phyloP scores from a whole-genome alignment of 2,888 invertebrate genomes.

The Folsomia manolachei region DNA sequence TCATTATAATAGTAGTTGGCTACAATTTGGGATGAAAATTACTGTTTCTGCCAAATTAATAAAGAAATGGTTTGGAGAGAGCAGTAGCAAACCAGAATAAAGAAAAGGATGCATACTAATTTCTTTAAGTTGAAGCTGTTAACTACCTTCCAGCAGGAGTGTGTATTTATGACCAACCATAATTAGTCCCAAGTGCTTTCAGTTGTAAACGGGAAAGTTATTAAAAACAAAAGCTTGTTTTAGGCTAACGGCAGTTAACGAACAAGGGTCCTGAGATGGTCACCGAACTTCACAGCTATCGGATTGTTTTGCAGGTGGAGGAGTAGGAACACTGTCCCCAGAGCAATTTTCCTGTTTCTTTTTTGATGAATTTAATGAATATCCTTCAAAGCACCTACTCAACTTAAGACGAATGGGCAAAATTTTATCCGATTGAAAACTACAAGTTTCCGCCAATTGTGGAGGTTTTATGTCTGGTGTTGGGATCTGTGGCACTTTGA shows the following conservation, averaged over 20 bases:
- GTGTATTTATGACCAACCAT: too few species aligned
- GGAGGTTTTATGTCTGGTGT: background rate
- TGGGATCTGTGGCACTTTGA: background rate
- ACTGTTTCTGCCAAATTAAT: too few species aligned
- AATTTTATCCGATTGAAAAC: conserved; percentile 35
- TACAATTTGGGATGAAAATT: too few species aligned
- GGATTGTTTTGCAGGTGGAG: conserved; percentile 36
- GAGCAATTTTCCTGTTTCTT: conserved; percentile 50
- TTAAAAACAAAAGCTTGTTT: conserved; percentile 5
- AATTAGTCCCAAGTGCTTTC: background rate
- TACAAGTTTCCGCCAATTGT: background rate
- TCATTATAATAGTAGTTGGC: too few species aligned
- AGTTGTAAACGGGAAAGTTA: conserved; percentile 9
- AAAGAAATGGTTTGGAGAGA: too few species aligned
- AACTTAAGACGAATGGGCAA: conserved; percentile 81
- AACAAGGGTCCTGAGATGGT: conserved; percentile 27
- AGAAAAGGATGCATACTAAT: too few species aligned
- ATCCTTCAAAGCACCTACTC: conserved; percentile 75
- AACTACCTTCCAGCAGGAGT: too few species aligned
- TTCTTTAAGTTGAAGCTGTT: too few species aligned
- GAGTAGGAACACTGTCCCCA: conserved; percentile 30
- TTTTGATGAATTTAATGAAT: conserved; percentile 56
- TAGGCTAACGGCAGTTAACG: background rate
- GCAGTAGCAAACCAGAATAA: too few species aligned
- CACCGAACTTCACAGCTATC: conserved; percentile 51